These are phyloP conservation scores for Bergia puertoricense DNA, from an alignment of 92 coral and sea anemone species.

Conservation along the genomic window DNA sequence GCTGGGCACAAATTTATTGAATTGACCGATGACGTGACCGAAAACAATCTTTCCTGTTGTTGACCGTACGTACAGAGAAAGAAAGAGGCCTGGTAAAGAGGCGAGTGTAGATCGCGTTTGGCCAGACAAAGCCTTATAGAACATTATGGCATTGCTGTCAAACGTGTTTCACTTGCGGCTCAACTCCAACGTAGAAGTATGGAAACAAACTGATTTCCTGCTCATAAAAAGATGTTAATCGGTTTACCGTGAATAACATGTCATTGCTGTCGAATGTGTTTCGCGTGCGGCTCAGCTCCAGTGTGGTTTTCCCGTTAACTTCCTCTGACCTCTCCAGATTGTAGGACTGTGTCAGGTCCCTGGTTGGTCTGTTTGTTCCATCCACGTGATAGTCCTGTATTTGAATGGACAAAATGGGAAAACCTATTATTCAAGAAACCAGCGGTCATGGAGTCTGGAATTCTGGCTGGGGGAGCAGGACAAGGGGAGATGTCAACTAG, in stretches of 20 bases:
- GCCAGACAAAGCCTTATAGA: too few relatives aligned
- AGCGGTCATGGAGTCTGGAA: too few relatives aligned
- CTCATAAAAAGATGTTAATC: background rate
- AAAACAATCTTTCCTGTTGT: too few relatives aligned
- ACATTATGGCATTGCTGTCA: too few relatives aligned
- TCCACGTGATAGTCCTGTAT: background rate
- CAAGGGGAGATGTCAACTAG: background rate
- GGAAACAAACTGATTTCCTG: background rate
- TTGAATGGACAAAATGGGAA: background rate
- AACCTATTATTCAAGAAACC: background rate
- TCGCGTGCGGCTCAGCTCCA: slow-evolving; percentile 3
- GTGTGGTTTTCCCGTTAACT: background rate
- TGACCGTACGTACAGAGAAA: too few relatives aligned
- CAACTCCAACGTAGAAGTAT: too few relatives aligned
- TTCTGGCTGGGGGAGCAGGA: background rate
- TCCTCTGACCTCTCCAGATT: background rate
- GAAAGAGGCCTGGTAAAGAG: background rate
- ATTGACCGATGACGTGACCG: too few relatives aligned
- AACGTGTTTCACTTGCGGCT: too few relatives aligned
- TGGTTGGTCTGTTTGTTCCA: background rate
- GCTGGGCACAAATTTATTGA: too few relatives aligned
- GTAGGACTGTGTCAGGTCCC: background rate
- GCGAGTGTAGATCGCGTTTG: background rate
- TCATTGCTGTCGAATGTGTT: background rate
- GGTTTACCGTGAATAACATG: background rate